These are phyloP conservation scores for Tragelaphus strepsiceros DNA, from an alignment of 2,113 vertebrate genomes.

Conservation along the genomic window DNA sequence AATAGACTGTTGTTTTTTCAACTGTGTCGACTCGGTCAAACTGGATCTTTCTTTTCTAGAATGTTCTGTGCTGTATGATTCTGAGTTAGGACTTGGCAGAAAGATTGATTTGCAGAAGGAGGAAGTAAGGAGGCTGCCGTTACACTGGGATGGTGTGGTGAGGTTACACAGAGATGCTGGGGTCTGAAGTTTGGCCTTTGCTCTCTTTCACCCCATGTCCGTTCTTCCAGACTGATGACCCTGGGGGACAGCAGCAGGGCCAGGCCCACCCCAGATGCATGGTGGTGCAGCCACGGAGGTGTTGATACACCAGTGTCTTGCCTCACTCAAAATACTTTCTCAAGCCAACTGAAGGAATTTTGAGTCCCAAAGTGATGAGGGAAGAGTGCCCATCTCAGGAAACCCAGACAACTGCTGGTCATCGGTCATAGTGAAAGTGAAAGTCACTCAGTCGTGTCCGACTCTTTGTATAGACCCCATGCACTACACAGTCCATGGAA, in stretches of 20 bases:
- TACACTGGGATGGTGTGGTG: not conserved
- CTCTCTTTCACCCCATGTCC: fast-evolving
- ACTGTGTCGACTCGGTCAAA: not conserved
- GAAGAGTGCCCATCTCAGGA: not conserved
- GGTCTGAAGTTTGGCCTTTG: not conserved
- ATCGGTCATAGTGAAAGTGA: not conserved
- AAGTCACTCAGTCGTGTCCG: not conserved
- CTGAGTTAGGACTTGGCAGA: not conserved
- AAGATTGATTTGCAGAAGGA: not conserved
- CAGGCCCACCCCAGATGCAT: fast-evolving
- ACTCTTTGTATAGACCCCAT: not conserved
- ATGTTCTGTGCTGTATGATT: not conserved
- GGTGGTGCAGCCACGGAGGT: fast-evolving
- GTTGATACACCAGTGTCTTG: no score
- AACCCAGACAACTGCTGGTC: not conserved
- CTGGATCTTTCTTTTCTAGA: not conserved
- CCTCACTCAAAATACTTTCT: not conserved
- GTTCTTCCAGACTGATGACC: not conserved
- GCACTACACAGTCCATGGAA: not conserved
- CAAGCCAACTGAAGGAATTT: not conserved
- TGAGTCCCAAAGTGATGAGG: not conserved
- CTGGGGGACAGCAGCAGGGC: not conserved
- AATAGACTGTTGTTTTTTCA: not conserved
- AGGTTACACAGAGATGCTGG: not conserved
- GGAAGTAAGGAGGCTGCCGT: not conserved